Evolutionary conservation across 2,113 vertebrate genomes (phyloP), one percentile per base, ranked within the genome.

Genomic region (Furnarius figulus): DNA sequence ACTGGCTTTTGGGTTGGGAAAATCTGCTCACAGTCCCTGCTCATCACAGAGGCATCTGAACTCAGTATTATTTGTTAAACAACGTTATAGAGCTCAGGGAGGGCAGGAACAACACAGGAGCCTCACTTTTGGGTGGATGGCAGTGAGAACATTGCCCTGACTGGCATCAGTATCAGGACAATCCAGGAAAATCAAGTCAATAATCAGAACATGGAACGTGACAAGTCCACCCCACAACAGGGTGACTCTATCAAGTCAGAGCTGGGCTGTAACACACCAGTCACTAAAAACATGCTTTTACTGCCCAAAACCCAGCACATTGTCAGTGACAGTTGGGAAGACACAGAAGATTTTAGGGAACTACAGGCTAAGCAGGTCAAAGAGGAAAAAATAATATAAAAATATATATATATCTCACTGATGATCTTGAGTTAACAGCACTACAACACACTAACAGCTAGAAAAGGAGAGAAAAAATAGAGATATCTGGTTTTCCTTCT

Each of bases 331-430:
- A 33, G 25, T 0, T 50, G 39, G 63, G 71, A 70, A 31, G 19
- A 44, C 1, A 23, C 3, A 25, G 18, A 30, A 42, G 30, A 3
- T 75, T 56, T 47, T 59, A 12, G 28, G 31, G 27, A 85, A 1
- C 14, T 52, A 49, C 3, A 68, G 27, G 40, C 12, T n/a, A 17
- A 33, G 23, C 20, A 84, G 13, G 39, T 18, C 6, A 42, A 47
- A 8, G 1, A 44, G 25, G 0, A 33, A 44, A 46, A 67, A 65
- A 23, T 14, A n/a, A 23, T 20, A 25, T n/a, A n/a, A n/a, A n/a
- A n/a, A n/a, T n/a, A n/a, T n/a, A n/a, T n/a, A n/a, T 19, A 72
- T 3, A 1, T 1, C 44, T 12, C 18, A 56, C 5, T 14, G 37
- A 44, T 24, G 23, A 42, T 6, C 31, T 82, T 5, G 30, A 2